Conservation (phyloP, 1,140 invertebrate genomes). For the Sarcophaga bullata region DNA sequence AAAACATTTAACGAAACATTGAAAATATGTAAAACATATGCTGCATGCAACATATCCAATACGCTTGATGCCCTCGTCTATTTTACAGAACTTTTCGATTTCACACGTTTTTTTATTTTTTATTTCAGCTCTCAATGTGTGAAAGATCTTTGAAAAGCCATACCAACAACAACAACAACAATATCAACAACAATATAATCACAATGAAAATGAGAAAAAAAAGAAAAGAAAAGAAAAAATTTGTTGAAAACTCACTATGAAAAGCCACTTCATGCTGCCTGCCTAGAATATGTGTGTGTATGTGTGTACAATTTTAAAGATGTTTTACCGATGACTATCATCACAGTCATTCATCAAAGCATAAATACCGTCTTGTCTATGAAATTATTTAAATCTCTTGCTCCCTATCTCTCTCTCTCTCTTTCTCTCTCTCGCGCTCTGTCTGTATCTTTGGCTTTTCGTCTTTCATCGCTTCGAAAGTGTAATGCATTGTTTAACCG, state of each 20-base stretch:
- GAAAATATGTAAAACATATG: conserved; percentile 37
- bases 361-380: conserved; percentile 35
- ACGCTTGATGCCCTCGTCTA: background rate
- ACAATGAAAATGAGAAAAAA: background rate
- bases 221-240: conserved; percentile 32
- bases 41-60: conserved; percentile 16
- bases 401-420: background rate
- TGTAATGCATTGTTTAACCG: background rate
- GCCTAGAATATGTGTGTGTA: no score
- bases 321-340: conserved; percentile 37
- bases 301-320: background rate
- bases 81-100: conserved; percentile 5
- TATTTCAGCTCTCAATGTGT: conserved; percentile 7
- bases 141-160: conserved; percentile 29
- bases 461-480: background rate
- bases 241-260: no score
- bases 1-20: background rate
- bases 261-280: no score
- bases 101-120: conserved; percentile 29
- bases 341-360: conserved; percentile 39
- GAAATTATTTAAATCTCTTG: background rate
- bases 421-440: background rate
- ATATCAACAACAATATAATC: background rate
- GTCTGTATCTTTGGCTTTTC: no score
- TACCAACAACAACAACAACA: conserved; percentile 6